phyloP scores from a whole-genome alignment of 2,797 vertebrate genomes.

The Petrocephalus sullivani region DNA sequence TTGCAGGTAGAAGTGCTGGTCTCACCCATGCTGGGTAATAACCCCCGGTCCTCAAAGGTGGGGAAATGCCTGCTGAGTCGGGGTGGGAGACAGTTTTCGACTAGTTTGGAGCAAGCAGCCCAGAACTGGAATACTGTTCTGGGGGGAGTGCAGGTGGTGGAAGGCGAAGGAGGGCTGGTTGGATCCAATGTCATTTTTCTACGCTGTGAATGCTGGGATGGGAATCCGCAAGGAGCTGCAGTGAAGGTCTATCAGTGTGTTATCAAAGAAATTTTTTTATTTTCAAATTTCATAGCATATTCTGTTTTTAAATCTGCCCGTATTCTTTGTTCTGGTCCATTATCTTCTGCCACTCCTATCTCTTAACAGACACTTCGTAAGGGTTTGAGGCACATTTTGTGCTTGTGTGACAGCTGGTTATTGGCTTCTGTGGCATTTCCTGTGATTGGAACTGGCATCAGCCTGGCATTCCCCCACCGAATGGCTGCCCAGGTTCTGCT shows the following conservation, averaged over 20 bases:
- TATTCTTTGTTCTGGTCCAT: neutral
- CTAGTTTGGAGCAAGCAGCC: slow-evolving; percentile 29
- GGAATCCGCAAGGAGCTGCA: slow-evolving; percentile 31
- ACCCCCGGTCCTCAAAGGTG: slow-evolving; percentile 42
- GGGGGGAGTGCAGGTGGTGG: slow-evolving; percentile 37
- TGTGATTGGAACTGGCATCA: slow-evolving; percentile 44
- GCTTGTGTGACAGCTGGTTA: slow-evolving; percentile 34
- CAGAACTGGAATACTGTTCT: slow-evolving; percentile 23
- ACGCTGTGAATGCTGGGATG: slow-evolving; percentile 43
- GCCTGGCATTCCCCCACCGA: slow-evolving; percentile 42
- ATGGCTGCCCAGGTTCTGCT: slow-evolving; percentile 36
- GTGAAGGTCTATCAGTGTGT: slow-evolving; percentile 35
- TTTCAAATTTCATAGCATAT: neutral
- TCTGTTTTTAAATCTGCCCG: neutral
- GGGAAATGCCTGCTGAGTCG: slow-evolving; percentile 20
- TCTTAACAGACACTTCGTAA: slow-evolving; percentile 42
- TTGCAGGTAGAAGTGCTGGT: slow-evolving; percentile 47
- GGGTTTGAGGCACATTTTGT: slow-evolving; percentile 35
- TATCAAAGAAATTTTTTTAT: neutral
- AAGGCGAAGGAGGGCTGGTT: slow-evolving; percentile 21
- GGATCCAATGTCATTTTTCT: slow-evolving; percentile 43
- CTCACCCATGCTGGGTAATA: slow-evolving; percentile 42
- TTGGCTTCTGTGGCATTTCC: slow-evolving; percentile 51
- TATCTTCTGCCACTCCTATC: slow-evolving; percentile 10
- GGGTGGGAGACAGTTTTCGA: slow-evolving; percentile 34